A percentile compares a stretch with the other conserved stretches of the same genome.
These are phyloP conservation scores for Pseudococcus viburni DNA, from an alignment of 2,888 invertebrate species.

Conservation along the genomic window DNA sequence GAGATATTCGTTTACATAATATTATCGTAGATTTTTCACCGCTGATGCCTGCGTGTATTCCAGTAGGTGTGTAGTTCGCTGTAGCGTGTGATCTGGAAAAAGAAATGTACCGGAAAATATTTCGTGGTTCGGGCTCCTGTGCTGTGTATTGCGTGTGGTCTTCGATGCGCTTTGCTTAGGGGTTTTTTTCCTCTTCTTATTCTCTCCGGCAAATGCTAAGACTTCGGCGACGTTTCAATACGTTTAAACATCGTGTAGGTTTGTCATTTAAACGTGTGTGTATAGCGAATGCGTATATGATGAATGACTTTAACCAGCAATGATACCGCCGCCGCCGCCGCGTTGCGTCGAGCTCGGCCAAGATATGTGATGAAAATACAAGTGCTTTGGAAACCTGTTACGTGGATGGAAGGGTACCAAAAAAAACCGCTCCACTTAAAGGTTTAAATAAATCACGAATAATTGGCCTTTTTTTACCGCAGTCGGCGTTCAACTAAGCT, in stretches of 20 bases:
- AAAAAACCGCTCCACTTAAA: constrained; percentile 38
- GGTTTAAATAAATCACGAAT: constrained; percentile 37
- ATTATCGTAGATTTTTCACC: constrained; percentile 19
- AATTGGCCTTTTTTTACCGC: neutral
- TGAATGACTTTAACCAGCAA: constrained; percentile 30
- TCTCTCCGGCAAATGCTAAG: too few species aligned
- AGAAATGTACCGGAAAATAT: constrained; percentile 42
- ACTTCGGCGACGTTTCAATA: constrained; percentile 3
- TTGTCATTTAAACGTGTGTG: constrained; percentile 12
- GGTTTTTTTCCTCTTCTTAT: neutral
- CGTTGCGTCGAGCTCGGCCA: neutral
- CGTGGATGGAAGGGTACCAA: neutral
- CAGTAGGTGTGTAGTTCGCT: constrained; percentile 34
- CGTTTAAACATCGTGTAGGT: constrained; percentile 34
- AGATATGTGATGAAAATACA: constrained; percentile 29
- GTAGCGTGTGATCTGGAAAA: constrained; percentile 38
- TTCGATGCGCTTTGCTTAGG: neutral
- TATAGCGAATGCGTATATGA: constrained; percentile 27
- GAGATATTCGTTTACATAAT: constrained; percentile 47
- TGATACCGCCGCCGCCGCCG: neutral
- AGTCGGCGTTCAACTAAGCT: neutral
- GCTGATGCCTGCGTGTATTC: neutral
- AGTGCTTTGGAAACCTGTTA: constrained; percentile 21
- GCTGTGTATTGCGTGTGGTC: constrained; percentile 36
- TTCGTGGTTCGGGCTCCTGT: neutral